These are phyloP conservation scores for Hirundichthys speculiger DNA, from an alignment of 2,113 vertebrate genomes.

Conservation along the genomic window DNA sequence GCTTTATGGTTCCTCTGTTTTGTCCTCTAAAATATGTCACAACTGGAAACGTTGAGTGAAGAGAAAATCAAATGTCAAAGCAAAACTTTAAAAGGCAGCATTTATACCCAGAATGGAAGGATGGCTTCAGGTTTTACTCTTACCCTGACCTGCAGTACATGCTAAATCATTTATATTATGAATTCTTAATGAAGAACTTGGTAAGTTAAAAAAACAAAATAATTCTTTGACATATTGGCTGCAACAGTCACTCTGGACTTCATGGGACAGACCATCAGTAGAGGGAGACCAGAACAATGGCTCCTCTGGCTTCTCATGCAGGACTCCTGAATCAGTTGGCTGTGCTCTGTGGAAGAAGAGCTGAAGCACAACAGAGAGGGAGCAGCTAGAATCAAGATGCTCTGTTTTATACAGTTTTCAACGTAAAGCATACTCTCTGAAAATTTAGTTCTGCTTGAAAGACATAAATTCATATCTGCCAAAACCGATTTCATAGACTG, in stretches of 20 bases:
- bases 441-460: background rate
- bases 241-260: too few species aligned
- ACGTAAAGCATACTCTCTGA: too few species aligned
- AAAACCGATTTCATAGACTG: background rate
- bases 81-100: conserved; percentile 52
- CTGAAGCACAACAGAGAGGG: background rate
- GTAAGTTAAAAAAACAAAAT: too few species aligned
- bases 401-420: too few species aligned
- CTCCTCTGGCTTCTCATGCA: background rate
- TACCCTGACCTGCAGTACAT: background rate
- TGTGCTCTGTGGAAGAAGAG: too few species aligned
- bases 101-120: conserved; percentile 32
- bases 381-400: too few species aligned
- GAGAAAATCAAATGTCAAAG: conserved; percentile 30
- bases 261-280: too few species aligned
- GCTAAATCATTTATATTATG: background rate
- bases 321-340: too few species aligned
- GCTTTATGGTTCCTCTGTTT: conserved; percentile 11
- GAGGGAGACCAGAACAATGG: background rate
- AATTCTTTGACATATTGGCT: too few species aligned
- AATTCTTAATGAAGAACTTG: background rate
- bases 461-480: background rate
- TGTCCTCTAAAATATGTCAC: background rate
- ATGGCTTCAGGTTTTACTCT: background rate
- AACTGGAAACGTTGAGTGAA: background rate